Base-by-base conservation (phyloP, 2,888 invertebrate genomes). In the Ochropacha duplaris region DNA sequence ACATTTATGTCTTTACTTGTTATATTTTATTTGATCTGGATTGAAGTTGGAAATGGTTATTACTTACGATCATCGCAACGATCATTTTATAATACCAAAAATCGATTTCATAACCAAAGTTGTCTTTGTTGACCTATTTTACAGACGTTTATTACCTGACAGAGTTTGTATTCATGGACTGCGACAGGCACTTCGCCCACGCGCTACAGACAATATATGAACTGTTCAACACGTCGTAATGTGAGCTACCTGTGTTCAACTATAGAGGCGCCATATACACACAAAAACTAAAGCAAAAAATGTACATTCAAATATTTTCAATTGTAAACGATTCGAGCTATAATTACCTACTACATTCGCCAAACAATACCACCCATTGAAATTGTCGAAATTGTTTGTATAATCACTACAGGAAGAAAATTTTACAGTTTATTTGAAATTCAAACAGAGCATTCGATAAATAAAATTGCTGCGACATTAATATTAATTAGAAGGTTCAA, bases 401-500 rank as follows among this genome's bases (percentile, higher is more conserved):
- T n/a, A n/a, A n/a, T n/a, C n/a, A n/a, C n/a, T n/a, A n/a, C n/a
- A n/a, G n/a, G 59, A 57, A 58, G 55, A 59, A 74, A 66, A 76
- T 72, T 79, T 74, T 71, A 28, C 6, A 68, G 59, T 61, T 74
- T 67, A 81, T 79, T 83, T 71, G 61, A 67, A 73, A 75, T 78
- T 74, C 65, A 72, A 79, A 71, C 60, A 54, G 75, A 71, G 65
- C 68, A 67, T 72, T 59, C 68, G 69, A 69, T 75, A 78, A 70
- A 74, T 74, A 60, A 62, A 74, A 75, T 76, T 73, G 71, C 64
- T 76, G 65, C 67, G 69, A 68, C 64, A 78, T 84, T 82, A 75
- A 75, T 75, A 84, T 83, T 79, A 81, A 87, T 87, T 82, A 82
- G 61, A 51, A 64, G 74, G 88, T 78, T 86, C 83, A 74, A 70